A percentile compares a stretch with the other conserved stretches of the same genome.
Evolutionary conservation across 1,140 invertebrate genomes (phyloP).

Genomic region (Camponotus pennsylvanicus): DNA sequence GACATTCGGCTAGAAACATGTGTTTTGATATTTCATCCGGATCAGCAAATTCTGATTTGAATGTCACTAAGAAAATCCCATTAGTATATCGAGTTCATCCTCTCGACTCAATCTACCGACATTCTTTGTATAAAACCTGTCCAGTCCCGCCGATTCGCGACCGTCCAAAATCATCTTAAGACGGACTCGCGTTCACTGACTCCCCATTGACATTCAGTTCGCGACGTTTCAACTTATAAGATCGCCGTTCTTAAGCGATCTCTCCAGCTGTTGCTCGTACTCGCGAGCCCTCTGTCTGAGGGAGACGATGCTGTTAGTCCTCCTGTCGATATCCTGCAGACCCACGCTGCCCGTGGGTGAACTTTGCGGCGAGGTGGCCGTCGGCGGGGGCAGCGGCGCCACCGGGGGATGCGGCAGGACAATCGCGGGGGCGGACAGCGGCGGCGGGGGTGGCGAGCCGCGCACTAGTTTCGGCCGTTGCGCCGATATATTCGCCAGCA

Average conservation of each 20-base stretch:
- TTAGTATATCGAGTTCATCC: background rate
- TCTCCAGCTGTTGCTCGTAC: constrained; percentile 95
- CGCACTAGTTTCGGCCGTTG: constrained; percentile 86
- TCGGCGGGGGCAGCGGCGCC: constrained; percentile 83
- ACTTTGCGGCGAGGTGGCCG: constrained; percentile 82
- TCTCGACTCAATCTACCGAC: background rate
- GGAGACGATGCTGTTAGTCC: constrained; percentile 96
- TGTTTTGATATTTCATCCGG: background rate
- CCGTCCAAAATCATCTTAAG: background rate
- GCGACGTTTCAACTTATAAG: constrained; percentile 89
- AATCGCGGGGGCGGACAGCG: constrained; percentile 87
- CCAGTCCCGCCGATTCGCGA: background rate
- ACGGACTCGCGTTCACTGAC: background rate
- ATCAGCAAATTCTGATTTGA: background rate
- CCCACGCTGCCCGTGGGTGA: constrained; percentile 81
- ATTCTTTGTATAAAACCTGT: background rate
- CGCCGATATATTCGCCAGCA: constrained; percentile 93
- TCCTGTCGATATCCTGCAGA: constrained; percentile 91
- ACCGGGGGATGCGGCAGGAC: constrained; percentile 80
- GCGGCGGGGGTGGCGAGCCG: constrained; percentile 82
- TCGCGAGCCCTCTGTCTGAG: constrained; percentile 96
- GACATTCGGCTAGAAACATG: no score
- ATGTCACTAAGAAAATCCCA: background rate
- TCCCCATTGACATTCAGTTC: background rate
- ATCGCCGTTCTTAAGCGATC: constrained; percentile 93